Evolutionary conservation across 2,797 vertebrate species (phyloP), one percentile per base, ranked within the genome.

Genomic region (Eidolon dupreanum): DNA sequence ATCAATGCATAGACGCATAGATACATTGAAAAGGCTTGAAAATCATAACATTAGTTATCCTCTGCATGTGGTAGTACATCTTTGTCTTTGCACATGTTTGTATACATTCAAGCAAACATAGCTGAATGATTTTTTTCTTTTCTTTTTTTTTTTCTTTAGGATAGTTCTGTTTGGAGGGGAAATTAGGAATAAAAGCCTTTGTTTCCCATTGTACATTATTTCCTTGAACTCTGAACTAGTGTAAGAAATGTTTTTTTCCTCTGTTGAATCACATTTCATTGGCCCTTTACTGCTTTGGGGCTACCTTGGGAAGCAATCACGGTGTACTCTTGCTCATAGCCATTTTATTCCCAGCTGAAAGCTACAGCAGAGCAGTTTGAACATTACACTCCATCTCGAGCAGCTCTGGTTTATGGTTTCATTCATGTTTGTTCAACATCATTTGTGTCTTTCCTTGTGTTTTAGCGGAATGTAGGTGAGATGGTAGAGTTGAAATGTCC

Each of bases 241-340:
- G 20, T 71, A 22, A 55, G 43, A 63, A 75, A 66, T 77, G 53
- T 82, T 88, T 57, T 61, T 68, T 41, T 96, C 65, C 77, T 66
- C 55, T 63, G 24, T 81, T 2, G 6, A 57, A 79, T 86, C 53
- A 59, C 53, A 43, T 89, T 94, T 95, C 74, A 74, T 1, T 78
- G 92, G 17, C 36, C 57, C 49, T 85, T 74, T 26, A 4, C 36
- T 93, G 70, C 51, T 57, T 86, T 85, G 33, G 86, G 90, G 24
- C 88, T 90, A 31, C 33, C 38, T 71, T 95, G 79, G 71, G 97
- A 98, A 87, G 13, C 24, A 91, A 59, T 96, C 96, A 74, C 46
- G 55, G 3, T 73, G n/a, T 63, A 4, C 24, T 28, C 9, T 96
- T 97, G 43, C 92, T 97, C 96, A 75, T 16, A 71, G 68, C 31